Conservation (phyloP, 1,140 invertebrate genomes). For the Caerostris extrusa region DNA sequence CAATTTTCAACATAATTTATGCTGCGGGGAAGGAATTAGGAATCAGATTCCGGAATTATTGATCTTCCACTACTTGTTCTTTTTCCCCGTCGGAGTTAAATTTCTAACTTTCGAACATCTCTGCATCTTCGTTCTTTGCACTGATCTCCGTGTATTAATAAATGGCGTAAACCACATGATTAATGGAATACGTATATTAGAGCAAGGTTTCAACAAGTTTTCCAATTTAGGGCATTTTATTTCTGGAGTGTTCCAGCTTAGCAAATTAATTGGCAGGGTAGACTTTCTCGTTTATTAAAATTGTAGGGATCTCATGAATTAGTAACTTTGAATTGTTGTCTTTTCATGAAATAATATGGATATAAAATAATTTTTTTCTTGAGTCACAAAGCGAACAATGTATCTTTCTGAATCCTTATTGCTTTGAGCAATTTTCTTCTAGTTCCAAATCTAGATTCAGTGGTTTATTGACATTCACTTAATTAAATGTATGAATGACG, state of each 20-base stretch:
- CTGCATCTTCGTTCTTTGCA: not conserved
- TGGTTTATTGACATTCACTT: too few species aligned
- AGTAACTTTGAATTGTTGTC: not conserved
- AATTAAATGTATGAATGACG: too few species aligned
- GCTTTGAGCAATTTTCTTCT: not conserved
- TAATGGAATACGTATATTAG: not conserved
- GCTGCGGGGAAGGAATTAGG: not conserved
- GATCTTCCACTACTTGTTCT: not conserved
- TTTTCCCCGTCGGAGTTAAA: not conserved
- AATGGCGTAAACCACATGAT: not conserved
- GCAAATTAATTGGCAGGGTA: not conserved
- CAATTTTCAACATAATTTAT: not conserved
- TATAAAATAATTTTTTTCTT: not conserved
- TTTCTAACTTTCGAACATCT: not conserved
- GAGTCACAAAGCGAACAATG: not conserved
- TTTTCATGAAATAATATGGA: not conserved
- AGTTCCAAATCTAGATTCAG: too few species aligned
- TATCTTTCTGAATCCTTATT: not conserved
- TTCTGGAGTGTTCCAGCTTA: not conserved
- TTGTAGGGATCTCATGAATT: not conserved
- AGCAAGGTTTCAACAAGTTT: not conserved
- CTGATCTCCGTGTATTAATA: not conserved
- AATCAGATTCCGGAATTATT: conserved; percentile 22
- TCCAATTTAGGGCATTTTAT: not conserved
- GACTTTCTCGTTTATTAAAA: not conserved